These are phyloP conservation scores for Lanius collurio DNA, from an alignment of 2,113 vertebrate species.

Conservation along the genomic window DNA sequence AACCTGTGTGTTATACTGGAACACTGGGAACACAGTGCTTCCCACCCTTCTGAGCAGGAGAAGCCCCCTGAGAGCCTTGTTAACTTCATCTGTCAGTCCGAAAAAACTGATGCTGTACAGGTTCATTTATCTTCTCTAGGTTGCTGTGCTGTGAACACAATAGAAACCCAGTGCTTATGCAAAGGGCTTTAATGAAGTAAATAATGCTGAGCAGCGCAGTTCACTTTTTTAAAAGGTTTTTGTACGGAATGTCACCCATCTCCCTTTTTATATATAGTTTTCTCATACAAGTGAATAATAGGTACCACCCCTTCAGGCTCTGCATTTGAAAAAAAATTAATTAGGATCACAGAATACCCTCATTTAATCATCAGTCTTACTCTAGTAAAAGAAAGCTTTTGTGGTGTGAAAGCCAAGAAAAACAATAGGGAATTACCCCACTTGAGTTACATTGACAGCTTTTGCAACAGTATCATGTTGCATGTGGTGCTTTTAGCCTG, in stretches of 20 bases:
- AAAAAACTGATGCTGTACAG: background rate
- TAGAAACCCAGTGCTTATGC: background rate
- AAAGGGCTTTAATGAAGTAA: background rate
- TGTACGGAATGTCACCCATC: background rate
- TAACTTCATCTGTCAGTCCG: background rate
- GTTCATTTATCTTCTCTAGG: background rate
- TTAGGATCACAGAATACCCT: conserved; percentile 6
- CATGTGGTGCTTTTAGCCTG: background rate
- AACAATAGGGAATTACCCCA: conserved; percentile 11
- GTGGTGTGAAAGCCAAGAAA: conserved; percentile 6
- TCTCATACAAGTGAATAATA: background rate
- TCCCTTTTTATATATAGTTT: background rate
- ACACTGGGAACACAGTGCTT: background rate
- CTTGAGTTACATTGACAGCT: background rate
- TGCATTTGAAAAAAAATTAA: background rate
- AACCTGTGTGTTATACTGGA: background rate
- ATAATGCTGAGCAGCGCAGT: background rate
- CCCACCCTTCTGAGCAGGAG: background rate
- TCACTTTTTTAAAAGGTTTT: background rate
- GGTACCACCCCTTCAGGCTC: background rate
- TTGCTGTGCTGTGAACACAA: background rate
- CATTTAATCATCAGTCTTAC: background rate
- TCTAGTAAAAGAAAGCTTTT: conserved; percentile 36
- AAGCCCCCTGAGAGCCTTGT: background rate
- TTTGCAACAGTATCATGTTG: conserved; percentile 29